phyloP scores from a whole-genome alignment of 2,797 vertebrate species.

The Lophotriccus pileatus region DNA sequence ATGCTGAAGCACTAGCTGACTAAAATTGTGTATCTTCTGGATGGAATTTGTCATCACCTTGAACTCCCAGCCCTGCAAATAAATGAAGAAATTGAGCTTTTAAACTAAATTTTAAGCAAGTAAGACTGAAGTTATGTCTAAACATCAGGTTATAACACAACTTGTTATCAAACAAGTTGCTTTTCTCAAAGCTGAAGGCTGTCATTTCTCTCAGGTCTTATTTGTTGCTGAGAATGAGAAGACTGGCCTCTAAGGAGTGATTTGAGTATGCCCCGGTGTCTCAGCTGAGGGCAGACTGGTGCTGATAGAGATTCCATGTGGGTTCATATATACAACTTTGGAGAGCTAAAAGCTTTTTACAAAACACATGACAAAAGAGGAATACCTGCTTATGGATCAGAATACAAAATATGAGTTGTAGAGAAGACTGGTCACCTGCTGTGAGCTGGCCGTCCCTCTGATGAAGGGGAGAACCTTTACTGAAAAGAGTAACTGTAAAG shows the following conservation, averaged over 20 bases:
- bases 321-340: neutral
- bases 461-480: neutral
- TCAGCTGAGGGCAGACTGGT: neutral
- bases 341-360: neutral
- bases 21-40: neutral
- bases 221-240: neutral
- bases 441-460: neutral
- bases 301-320: neutral
- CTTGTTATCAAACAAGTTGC: neutral
- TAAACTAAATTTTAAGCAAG: neutral
- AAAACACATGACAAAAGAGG: fast-evolving
- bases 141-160: neutral
- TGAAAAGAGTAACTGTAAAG: neutral
- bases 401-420: neutral
- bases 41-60: neutral
- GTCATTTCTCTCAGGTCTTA: neutral
- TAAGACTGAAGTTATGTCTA: neutral
- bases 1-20: neutral
- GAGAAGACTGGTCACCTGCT: neutral
- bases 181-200: neutral
- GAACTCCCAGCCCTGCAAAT: neutral
- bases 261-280: neutral
- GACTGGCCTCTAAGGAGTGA: neutral
- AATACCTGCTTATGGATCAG: neutral
- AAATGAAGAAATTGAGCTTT: neutral